Evolutionary conservation across 2,797 vertebrate genomes (phyloP).

Genomic region (Cichlasoma orientale): DNA sequence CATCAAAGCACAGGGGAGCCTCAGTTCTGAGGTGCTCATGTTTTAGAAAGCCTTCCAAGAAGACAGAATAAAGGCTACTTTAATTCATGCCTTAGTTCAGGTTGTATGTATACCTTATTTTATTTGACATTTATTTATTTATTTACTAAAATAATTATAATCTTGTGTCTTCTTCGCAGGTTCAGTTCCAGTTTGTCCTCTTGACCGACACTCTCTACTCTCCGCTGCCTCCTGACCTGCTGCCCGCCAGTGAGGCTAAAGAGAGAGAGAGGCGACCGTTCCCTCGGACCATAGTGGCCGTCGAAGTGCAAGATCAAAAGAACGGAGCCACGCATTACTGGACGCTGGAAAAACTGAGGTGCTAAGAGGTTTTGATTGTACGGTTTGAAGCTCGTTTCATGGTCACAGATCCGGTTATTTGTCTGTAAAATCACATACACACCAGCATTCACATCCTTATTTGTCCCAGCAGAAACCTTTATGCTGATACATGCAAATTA

Average conservation of each 20-base stretch:
- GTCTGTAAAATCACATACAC: not conserved
- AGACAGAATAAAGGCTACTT: no score
- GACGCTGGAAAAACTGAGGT: slow-evolving; percentile 98
- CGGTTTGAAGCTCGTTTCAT: not conserved
- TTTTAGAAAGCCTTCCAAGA: no score
- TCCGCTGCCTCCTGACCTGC: slow-evolving; percentile 91
- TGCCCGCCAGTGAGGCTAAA: slow-evolving; percentile 88
- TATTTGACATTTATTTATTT: not conserved
- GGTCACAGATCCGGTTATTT: not conserved
- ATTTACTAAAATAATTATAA: not conserved
- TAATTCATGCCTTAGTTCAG: no score
- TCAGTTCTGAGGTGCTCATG: no score
- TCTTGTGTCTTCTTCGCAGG: slow-evolving; percentile 73
- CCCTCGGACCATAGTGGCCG: slow-evolving; percentile 93
- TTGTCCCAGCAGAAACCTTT: no score
- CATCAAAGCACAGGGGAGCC: no score
- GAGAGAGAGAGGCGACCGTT: slow-evolving; percentile 92
- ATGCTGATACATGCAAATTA: no score
- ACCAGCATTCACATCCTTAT: not conserved
- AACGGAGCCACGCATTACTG: slow-evolving; percentile 98
- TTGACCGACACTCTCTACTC: slow-evolving; percentile 97
- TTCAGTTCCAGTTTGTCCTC: slow-evolving; percentile 98
- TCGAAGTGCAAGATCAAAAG: slow-evolving; percentile 97
- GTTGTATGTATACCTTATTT: no score
- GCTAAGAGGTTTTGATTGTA: not conserved